Evolutionary conservation across 2,888 invertebrate species (phyloP).

Genomic region (Blastobasis adustella): DNA sequence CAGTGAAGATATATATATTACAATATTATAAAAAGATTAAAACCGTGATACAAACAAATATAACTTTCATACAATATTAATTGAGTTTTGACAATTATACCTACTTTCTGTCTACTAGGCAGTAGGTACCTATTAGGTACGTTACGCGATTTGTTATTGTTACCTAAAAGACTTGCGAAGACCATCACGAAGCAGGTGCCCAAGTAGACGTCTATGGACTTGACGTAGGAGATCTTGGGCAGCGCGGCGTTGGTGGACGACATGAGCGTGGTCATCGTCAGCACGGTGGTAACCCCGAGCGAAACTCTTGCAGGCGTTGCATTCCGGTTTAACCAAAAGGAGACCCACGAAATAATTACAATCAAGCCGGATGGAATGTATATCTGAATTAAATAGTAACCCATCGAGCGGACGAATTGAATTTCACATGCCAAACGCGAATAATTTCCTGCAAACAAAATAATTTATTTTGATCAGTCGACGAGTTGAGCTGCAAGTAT

Average conservation of each 20-base stretch:
- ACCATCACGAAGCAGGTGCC: conserved; percentile 99
- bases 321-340: conserved; percentile 96
- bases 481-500: no score
- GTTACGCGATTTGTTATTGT: conserved; percentile 21
- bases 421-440: conserved; percentile 96
- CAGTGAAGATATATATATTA: no score
- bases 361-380: conserved; percentile 98
- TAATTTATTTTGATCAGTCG: no score
- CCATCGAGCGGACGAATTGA: conserved; percentile 97
- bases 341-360: conserved; percentile 97
- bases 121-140: no score
- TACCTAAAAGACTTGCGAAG: conserved; percentile 96
- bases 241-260: conserved; percentile 96
- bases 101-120: no score
- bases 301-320: conserved; percentile 96
- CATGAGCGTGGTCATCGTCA: conserved; percentile 98
- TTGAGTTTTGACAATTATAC: no score
- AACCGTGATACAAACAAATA: no score
- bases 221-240: conserved; percentile 98
- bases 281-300: conserved; percentile 94
- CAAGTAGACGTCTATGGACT: conserved; percentile 97
- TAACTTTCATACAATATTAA: no score
- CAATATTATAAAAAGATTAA: no score
- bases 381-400: conserved; percentile 98
- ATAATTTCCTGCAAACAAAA: conserved; percentile 86